A percentile compares a stretch with the other conserved stretches of the same genome.
Conservation (phyloP, 2,113 vertebrate genomes). For the Lanius collurio region DNA sequence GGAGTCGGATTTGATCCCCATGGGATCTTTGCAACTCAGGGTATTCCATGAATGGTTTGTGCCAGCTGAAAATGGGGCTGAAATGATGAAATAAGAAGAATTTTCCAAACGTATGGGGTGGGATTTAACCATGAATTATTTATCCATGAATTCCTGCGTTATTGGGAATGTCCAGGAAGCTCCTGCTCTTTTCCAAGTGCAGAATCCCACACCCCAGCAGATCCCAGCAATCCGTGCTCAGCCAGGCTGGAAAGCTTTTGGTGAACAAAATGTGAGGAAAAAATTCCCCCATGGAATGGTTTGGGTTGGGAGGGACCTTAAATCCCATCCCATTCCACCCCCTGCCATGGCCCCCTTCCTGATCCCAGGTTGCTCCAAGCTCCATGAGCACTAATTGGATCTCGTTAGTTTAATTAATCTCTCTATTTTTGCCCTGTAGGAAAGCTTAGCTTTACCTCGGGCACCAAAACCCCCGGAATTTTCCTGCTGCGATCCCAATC, state of each 20-base stretch:
- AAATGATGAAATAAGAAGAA: rapidly evolving
- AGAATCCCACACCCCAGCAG: rapidly evolving
- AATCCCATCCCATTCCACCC: background rate
- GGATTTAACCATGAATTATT: too few relatives aligned
- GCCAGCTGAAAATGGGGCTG: background rate
- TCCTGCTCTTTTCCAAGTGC: background rate
- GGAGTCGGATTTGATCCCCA: rapidly evolving
- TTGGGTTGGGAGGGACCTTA: background rate
- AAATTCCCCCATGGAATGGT: background rate
- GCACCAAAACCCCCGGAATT: background rate
- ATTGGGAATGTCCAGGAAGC: rapidly evolving
- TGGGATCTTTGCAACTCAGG: rapidly evolving
- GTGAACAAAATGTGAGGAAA: rapidly evolving
- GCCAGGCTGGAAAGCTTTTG: background rate
- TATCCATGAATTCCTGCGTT: background rate
- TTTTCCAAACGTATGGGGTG: rapidly evolving
- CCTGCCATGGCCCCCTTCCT: too few relatives aligned
- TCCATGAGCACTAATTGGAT: background rate
- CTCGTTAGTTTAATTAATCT: slow-evolving; percentile 29
- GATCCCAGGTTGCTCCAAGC: background rate
- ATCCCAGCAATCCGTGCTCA: background rate
- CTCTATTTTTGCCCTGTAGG: background rate
- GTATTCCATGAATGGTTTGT: background rate
- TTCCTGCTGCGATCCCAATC: background rate
- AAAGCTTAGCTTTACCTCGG: background rate